Percentiles rank a stretch among this genome's conserved stretches.
Evolutionary conservation across 2,113 vertebrate species (phyloP).

Genomic region (Plectropomus leopardus): DNA sequence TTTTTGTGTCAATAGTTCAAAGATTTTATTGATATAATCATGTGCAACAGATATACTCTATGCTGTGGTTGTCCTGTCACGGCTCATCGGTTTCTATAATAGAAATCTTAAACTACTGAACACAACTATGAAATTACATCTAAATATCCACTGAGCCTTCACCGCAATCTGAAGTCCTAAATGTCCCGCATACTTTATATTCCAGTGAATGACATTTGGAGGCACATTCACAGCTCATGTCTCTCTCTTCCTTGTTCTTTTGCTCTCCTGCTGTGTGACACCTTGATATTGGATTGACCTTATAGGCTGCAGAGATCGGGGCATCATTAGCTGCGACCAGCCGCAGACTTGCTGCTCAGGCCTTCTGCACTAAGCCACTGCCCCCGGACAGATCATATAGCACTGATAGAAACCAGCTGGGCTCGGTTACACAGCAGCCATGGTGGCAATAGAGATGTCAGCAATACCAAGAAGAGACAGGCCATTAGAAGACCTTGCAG

Average conservation of each 20-base stretch:
- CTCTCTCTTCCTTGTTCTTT: constrained; percentile 32
- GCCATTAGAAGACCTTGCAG: constrained; percentile 49
- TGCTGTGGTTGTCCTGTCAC: not conserved
- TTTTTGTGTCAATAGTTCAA: constrained; percentile 13
- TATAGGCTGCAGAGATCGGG: constrained; percentile 68
- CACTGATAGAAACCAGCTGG: constrained; percentile 71
- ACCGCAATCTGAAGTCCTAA: not conserved
- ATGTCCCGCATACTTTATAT: constrained; percentile 19
- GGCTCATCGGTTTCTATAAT: constrained; percentile 7
- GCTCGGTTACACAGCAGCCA: constrained; percentile 63
- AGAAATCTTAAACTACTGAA: constrained; percentile 20
- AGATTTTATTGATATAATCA: not conserved
- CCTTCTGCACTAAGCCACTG: constrained; percentile 58
- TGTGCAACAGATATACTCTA: not conserved
- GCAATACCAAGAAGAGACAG: constrained; percentile 69
- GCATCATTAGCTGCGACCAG: constrained; percentile 76
- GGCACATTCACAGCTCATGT: constrained; percentile 21
- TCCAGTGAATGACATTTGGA: constrained; percentile 52
- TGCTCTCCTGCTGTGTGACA: constrained; percentile 48
- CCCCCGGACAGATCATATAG: constrained; percentile 67
- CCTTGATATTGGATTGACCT: constrained; percentile 81
- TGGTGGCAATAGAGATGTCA: constrained; percentile 64
- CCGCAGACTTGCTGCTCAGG: constrained; percentile 65
- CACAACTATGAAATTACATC: constrained; percentile 47
- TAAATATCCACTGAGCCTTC: constrained; percentile 40